phyloP scores from a whole-genome alignment of 2,797 vertebrate species.

The Nyctibius grandis region DNA sequence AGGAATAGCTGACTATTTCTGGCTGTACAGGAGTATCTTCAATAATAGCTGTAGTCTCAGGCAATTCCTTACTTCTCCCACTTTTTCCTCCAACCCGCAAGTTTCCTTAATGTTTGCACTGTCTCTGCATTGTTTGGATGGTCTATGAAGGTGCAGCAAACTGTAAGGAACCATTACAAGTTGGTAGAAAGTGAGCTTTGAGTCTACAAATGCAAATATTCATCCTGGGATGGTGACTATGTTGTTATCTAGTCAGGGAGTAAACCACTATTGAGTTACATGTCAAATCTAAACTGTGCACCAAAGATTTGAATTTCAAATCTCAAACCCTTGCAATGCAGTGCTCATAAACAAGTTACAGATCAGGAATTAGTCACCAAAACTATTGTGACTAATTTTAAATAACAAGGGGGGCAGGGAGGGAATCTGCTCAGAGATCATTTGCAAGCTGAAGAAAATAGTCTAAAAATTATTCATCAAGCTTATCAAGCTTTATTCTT shows the following conservation, averaged over 20 bases:
- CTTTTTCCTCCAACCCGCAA: neutral
- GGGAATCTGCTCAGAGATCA: conserved; percentile 9
- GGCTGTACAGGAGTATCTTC: neutral
- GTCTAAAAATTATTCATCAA: conserved; percentile 42
- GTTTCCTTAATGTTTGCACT: neutral
- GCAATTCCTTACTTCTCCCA: neutral
- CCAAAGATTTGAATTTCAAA: neutral
- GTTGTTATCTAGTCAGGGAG: neutral
- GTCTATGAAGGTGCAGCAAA: neutral
- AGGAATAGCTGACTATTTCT: neutral
- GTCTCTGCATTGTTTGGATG: neutral
- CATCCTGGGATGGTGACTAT: neutral
- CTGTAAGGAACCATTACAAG: neutral
- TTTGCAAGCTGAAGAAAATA: conserved; percentile 32
- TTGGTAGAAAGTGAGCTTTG: neutral
- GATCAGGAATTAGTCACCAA: conserved; percentile 42
- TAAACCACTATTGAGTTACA: neutral
- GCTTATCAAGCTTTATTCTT: conserved; percentile 36
- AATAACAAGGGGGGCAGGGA: neutral
- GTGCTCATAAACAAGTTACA: neutral
- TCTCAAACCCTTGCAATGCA: neutral
- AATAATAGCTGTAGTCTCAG: neutral
- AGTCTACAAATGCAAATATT: neutral
- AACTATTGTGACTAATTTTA: conserved; percentile 23
- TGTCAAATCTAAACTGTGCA: neutral